Evolutionary conservation across 2,113 vertebrate genomes (phyloP), one percentile per base, ranked within the genome.

Genomic region (Theristicus caerulescens): DNA sequence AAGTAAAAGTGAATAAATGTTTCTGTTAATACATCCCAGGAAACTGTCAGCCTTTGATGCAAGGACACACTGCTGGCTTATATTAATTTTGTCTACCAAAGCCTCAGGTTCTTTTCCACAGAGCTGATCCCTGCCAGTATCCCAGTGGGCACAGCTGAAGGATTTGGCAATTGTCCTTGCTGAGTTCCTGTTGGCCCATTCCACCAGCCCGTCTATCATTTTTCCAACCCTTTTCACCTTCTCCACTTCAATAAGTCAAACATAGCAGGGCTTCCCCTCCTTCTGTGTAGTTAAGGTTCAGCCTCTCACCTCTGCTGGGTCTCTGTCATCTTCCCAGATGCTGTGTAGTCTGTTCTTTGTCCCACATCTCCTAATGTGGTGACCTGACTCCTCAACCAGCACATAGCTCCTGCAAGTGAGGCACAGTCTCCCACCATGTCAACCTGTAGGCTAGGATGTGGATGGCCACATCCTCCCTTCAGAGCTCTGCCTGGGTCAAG

Each of bases 311-410:
- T 74, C 58, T 77, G 40, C 29, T 31, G 46, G 47, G 34, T 36
- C 26, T 77, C 46, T 82, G 69, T 40, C 46, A 73, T 49, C 65
- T 54, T 71, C 26, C 21, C 52, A 82, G 38, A 51, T 19, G 25
- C 6, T 49, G 9, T 12, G 19, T 15, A 44, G 25, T 70, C 40
- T 49, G 57, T 32, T 36, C 27, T 36, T 85, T 71, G 15, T 20
- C 52, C 31, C 0, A 0, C 16, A 36, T 26, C 24, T 87, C 64
- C 55, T 32, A 47, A 61, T 0, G 6, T 0, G 4, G n/a, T 32
- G n/a, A 59, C 10, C 38, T 58, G 55, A 42, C 32, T 73, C 29
- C 29, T 81, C 31, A 34, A n/a, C 4, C 4, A 40, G 36, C 0
- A 0, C 6, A 5, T 0, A 3, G 31, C 20, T 88, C 24, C 66